Base-by-base conservation (phyloP, 2,888 invertebrate species). In the Tetanocera ferruginea region DNA sequence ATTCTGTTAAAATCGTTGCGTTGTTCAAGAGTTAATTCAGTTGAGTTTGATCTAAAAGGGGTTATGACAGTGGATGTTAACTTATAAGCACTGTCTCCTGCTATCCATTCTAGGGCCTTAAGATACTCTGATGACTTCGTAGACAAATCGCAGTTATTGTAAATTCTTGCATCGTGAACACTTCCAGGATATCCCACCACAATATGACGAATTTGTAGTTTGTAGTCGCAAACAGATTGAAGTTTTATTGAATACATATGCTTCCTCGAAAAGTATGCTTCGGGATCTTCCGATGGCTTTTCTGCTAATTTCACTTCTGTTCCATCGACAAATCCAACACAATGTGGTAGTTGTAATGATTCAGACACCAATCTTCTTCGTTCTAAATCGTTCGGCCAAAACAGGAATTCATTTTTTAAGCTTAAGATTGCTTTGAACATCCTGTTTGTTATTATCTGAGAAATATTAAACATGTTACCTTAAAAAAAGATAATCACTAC, bases 21-120 rank as follows among this genome's bases (percentile, higher is more conserved):
- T 62, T 62, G 1, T 25, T 31, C 5, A 5, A 62, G 11, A 62
- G 62, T 62, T 5, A 23, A 23, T 23, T 6, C 62, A 11, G 6
- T 62, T 5, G 62, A 62, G 23, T 62, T 25, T 6, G 62, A 6
- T 62, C 62, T 62, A 25, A 23, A 62, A 5, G 25, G 28, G 23
- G 78, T 78, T 64, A 78, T 62, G n/a, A 75, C 49, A 72, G 60
- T 76, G 14, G 14, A 25, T 19, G 75, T 78, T 34, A 78, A 70
- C 64, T 75, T 75, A 49, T 78, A 76, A 14, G 78, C 75, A 66
- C 79, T 79, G 62, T 81, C 80, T 9, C 76, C 81, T 49, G 74
- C 78, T n/a, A 79, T 19, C 79, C 79, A 80, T 67, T 81, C 62
- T 28, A 37, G 62, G 19, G 80, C 79, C 11, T 52, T 77, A 9